These are phyloP conservation scores for Gasteruption jaculator DNA, from an alignment of 2,888 invertebrate genomes.

Conservation along the genomic window DNA sequence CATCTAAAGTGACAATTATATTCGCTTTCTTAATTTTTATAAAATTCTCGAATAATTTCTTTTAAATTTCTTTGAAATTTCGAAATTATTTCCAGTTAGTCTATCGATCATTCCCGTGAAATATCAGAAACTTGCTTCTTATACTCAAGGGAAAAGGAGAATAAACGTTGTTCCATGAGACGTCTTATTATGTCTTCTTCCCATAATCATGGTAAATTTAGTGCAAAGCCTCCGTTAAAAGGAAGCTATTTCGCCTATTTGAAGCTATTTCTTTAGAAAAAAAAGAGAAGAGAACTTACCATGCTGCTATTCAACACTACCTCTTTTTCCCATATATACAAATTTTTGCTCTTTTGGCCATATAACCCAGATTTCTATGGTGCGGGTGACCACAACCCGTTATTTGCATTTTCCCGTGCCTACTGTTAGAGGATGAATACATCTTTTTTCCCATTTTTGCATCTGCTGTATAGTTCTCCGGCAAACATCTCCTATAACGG, in stretches of 20 bases:
- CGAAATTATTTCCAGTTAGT: too few relatives aligned
- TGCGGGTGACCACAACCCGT: conserved; percentile 45
- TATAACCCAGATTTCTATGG: conserved; percentile 50
- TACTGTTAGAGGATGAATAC: conserved; percentile 27
- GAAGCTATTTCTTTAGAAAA: too few relatives aligned
- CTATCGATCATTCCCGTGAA: too few relatives aligned
- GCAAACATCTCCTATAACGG: conserved; percentile 33
- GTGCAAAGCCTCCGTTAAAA: conserved; percentile 20
- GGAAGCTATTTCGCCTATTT: conserved; percentile 18
- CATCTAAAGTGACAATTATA: too few relatives aligned
- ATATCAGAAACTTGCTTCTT: too few relatives aligned
- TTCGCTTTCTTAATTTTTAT: too few relatives aligned
- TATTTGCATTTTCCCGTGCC: conserved; percentile 40
- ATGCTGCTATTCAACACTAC: conserved; percentile 29
- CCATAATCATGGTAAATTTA: conserved; percentile 44
- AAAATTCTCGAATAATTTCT: too few relatives aligned
- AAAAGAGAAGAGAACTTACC: conserved; percentile 23
- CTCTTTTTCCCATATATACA: conserved; percentile 45
- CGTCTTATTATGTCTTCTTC: conserved; percentile 34
- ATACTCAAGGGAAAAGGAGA: too few relatives aligned
- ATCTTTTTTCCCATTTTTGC: conserved; percentile 32
- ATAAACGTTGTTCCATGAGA: conserved; percentile 17
- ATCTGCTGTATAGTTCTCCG: conserved; percentile 32
- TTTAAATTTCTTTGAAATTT: too few relatives aligned
- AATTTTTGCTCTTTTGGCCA: conserved; percentile 47